Conservation (phyloP, 2,113 vertebrate genomes). For the Siniperca chuatsi region DNA sequence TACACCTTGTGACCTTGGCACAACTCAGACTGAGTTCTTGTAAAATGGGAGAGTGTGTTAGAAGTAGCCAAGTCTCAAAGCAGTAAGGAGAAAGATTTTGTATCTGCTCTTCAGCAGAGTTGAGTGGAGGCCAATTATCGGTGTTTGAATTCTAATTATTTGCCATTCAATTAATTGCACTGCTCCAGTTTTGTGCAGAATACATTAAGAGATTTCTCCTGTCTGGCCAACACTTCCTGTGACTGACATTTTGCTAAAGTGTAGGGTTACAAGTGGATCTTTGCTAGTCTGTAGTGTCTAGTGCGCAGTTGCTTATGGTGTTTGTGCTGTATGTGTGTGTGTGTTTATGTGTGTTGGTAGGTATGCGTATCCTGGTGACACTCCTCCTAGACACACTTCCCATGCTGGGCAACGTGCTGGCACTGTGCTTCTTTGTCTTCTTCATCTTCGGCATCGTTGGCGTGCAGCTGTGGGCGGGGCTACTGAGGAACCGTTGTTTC, state of each 20-base stretch:
- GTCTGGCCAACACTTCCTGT: slow-evolving; percentile 21
- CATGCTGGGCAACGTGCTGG: slow-evolving; percentile 96
- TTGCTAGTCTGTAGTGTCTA: neutral
- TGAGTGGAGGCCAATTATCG: slow-evolving; percentile 51
- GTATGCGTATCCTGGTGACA: slow-evolving; percentile 97
- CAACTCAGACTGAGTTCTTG: slow-evolving; percentile 9
- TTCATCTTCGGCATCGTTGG: slow-evolving; percentile 97
- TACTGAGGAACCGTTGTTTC: slow-evolving; percentile 96
- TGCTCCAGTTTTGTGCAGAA: slow-evolving; percentile 46
- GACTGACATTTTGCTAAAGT: neutral
- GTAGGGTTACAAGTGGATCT: neutral
- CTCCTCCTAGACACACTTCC: slow-evolving; percentile 96
- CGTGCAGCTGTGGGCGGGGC: slow-evolving; percentile 96
- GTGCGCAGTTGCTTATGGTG: neutral
- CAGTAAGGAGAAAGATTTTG: slow-evolving; percentile 26
- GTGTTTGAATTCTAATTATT: slow-evolving; percentile 63
- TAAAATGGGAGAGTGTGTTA: slow-evolving; percentile 29
- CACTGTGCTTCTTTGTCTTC: slow-evolving; percentile 97
- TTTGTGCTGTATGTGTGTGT: slow-evolving; percentile 47
- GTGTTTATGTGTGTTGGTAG: slow-evolving; percentile 77
- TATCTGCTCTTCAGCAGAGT: slow-evolving; percentile 27
- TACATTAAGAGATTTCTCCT: slow-evolving; percentile 23
- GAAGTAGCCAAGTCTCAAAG: slow-evolving; percentile 30
- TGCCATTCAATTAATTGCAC: slow-evolving; percentile 55
- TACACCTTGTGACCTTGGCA: slow-evolving; percentile 51